A percentile compares a stretch with the other conserved stretches of the same genome.
These are phyloP conservation scores for Actinemys pallida DNA, from an alignment of 2,113 vertebrate genomes.

Conservation along the genomic window DNA sequence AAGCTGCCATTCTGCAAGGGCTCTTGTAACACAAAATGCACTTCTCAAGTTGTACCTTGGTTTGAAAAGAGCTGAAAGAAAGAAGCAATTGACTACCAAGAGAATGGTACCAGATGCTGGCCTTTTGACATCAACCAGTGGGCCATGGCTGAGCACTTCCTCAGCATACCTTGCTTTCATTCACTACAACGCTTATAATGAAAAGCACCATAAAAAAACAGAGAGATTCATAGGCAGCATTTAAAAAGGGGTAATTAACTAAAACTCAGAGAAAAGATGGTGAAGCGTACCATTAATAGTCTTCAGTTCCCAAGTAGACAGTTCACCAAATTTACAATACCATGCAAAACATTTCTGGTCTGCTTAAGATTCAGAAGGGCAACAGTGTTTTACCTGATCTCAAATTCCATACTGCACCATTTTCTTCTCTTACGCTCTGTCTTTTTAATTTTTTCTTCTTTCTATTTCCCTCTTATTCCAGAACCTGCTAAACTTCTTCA, in stretches of 20 bases:
- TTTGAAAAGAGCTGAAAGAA: constrained; percentile 60
- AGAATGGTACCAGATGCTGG: constrained; percentile 70
- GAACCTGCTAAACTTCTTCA: background rate
- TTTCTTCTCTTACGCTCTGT: background rate
- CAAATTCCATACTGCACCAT: background rate
- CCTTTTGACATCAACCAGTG: constrained; percentile 64
- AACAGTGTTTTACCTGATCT: background rate
- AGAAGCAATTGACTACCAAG: constrained; percentile 57
- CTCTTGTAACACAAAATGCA: constrained; percentile 53
- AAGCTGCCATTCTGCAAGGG: constrained; percentile 60
- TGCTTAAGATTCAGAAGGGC: background rate
- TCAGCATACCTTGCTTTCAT: constrained; percentile 34
- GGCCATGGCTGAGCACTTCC: constrained; percentile 65
- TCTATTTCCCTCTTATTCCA: background rate
- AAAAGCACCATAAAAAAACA: constrained; percentile 9
- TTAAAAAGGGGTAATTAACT: background rate
- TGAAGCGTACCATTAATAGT: constrained; percentile 1
- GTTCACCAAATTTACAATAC: background rate
- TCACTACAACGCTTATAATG: constrained; percentile 7
- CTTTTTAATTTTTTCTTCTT: background rate
- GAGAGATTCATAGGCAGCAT: background rate
- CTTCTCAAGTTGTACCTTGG: constrained; percentile 49
- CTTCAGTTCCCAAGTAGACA: background rate
- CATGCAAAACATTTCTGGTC: background rate
- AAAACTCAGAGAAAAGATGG: constrained; percentile 24